Conservation (phyloP, 2,888 invertebrate genomes). For the Caenorhabditis sp. region DNA sequence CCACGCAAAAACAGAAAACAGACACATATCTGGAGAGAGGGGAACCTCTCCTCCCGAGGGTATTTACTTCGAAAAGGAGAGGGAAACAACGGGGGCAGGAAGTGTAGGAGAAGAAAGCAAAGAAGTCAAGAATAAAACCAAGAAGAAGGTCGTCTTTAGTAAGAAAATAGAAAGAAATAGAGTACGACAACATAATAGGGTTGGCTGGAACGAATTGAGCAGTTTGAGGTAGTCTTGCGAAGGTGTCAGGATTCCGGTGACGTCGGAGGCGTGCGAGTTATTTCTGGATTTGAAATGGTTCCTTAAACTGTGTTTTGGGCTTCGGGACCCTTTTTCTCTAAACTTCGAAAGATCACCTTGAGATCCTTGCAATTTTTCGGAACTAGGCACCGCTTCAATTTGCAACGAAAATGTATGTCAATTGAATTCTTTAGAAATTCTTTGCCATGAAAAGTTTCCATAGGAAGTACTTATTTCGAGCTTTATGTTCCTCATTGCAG, state of each 20-base stretch:
- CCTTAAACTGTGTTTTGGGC: neutral
- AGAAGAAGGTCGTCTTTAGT: slow-evolving; percentile 56
- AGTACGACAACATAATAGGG: slow-evolving; percentile 52
- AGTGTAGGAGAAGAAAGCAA: slow-evolving; percentile 34
- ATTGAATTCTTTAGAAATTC: neutral
- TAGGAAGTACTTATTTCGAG: slow-evolving; percentile 6
- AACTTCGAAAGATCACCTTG: neutral
- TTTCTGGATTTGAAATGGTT: neutral
- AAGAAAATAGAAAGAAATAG: slow-evolving; percentile 36
- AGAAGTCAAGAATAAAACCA: slow-evolving; percentile 26
- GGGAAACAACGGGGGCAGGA: slow-evolving; percentile 49
- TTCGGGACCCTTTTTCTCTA: neutral
- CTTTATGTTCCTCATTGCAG: neutral
- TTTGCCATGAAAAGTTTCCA: neutral
- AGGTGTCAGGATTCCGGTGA: slow-evolving; percentile 25
- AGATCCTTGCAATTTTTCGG: neutral
- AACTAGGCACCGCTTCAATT: neutral
- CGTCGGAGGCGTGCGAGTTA: neutral
- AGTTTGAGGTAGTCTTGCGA: slow-evolving; percentile 16
- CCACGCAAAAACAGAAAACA: slow-evolving; percentile 60
- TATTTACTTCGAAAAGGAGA: slow-evolving; percentile 51
- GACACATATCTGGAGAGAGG: slow-evolving; percentile 46
- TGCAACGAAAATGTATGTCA: neutral
- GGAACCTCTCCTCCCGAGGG: slow-evolving; percentile 54
- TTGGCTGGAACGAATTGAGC: slow-evolving; percentile 26